Percentiles rank a stretch among this genome's conserved stretches.
phyloP scores from a whole-genome alignment of 2,113 vertebrate genomes.

The Cichladusa arquata region DNA sequence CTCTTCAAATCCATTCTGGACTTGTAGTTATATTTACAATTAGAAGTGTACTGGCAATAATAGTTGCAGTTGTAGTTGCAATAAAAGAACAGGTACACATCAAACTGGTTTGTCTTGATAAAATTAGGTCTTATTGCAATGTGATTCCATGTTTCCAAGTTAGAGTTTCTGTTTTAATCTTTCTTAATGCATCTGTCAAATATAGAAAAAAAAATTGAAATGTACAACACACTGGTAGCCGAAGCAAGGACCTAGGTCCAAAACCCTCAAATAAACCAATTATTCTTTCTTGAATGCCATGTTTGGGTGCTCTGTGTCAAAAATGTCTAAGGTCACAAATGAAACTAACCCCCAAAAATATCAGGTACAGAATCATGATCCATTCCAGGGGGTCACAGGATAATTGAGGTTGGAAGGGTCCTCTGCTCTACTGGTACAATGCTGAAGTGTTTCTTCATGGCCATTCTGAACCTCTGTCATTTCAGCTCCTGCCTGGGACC shows the following conservation, averaged over 20 bases:
- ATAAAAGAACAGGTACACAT: neutral
- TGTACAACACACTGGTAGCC: neutral
- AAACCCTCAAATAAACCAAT: neutral
- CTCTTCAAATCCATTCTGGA: neutral
- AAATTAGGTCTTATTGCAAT: neutral
- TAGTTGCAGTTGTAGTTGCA: neutral
- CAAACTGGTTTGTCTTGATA: neutral
- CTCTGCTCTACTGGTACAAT: neutral
- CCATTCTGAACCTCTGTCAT: neutral
- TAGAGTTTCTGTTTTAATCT: neutral
- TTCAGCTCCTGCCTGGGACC: rapidly evolving
- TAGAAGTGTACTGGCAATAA: neutral
- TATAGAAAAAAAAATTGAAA: neutral
- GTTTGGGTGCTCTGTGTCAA: neutral
- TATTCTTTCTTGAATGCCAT: neutral
- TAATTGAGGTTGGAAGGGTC: neutral
- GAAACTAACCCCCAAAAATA: neutral
- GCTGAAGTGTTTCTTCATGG: neutral
- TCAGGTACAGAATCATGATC: neutral
- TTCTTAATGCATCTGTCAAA: neutral
- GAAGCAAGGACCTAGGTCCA: neutral
- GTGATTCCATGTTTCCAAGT: neutral
- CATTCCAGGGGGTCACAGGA: neutral
- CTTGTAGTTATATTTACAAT: neutral
- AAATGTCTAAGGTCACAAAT: neutral